Evolutionary conservation across 1,140 invertebrate species (phyloP).

Genomic region (Drosophila ironensis): DNA sequence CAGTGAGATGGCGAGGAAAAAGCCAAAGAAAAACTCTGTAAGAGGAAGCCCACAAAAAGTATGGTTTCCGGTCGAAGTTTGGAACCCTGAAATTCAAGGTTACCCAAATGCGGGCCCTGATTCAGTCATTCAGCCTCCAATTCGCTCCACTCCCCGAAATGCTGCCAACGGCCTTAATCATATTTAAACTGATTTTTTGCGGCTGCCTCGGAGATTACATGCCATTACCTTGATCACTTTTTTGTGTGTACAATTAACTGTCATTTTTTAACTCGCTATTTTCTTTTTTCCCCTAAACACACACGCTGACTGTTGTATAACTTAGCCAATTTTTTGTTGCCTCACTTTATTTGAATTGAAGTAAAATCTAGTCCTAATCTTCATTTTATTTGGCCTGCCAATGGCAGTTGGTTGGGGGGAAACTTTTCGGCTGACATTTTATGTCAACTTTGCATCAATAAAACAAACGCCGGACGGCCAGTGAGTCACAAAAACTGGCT

Average conservation of each 20-base stretch:
- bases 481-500: conserved; percentile 31
- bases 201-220: conserved; percentile 45
- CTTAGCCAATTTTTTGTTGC: neutral
- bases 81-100: conserved; percentile 31
- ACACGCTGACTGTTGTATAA: conserved; percentile 4
- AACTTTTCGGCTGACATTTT: conserved; percentile 11
- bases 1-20: neutral
- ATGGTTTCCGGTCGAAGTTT: conserved; percentile 35
- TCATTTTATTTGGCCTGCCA: neutral
- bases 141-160: conserved; percentile 5
- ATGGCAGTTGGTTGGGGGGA: neutral
- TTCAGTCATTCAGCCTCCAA: conserved; percentile 30
- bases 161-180: conserved; percentile 60
- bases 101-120: conserved; percentile 27
- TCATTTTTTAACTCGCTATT: conserved; percentile 41
- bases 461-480: conserved; percentile 44
- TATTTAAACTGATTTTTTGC: conserved; percentile 56
- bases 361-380: no score
- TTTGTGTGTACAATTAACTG: conserved; percentile 63
- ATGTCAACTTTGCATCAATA: conserved; percentile 66
- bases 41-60: neutral
- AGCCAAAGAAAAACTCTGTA: neutral
- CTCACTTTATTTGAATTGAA: no score
- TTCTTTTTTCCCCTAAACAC: no score
- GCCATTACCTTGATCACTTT: conserved; percentile 65